Evolutionary conservation across 1,140 invertebrate species (phyloP).

Genomic region (Cylas formicarius): DNA sequence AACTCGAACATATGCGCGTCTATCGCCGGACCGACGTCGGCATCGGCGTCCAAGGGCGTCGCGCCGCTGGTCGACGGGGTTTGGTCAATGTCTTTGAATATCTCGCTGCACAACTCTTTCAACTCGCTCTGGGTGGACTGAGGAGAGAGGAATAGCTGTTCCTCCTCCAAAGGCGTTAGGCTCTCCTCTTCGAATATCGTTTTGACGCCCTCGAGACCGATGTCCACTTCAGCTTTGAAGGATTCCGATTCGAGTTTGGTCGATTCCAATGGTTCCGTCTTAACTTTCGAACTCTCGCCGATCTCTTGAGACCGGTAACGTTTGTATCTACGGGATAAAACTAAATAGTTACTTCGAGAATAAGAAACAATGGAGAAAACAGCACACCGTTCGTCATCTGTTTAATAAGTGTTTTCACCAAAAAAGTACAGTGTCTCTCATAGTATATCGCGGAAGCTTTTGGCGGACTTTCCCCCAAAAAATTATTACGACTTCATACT

Average conservation of each 20-base stretch:
- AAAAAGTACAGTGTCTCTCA: no score
- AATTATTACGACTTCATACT: no score
- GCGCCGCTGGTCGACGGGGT: not conserved
- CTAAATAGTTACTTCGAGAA: constrained; percentile 5
- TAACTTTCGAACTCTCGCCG: constrained; percentile 1
- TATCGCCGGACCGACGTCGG: not conserved
- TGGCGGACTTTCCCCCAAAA: no score
- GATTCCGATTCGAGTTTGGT: constrained; percentile 11
- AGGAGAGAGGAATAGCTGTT: constrained; percentile 5
- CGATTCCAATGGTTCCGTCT: constrained; percentile 13
- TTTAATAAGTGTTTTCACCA: no score
- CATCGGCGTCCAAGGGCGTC: not conserved
- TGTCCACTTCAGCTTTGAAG: constrained; percentile 6
- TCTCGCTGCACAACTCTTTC: constrained; percentile 23
- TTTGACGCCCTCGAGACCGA: constrained; percentile 10
- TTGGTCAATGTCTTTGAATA: constrained; percentile 25
- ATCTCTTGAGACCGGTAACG: no score
- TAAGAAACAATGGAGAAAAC: no score
- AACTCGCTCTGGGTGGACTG: constrained; percentile 14
- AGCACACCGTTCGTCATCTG: no score
- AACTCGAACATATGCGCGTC: constrained; percentile 12
- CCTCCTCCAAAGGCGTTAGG: constrained; percentile 6
- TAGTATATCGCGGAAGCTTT: no score
- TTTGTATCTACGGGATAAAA: constrained; percentile 7
- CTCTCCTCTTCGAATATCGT: constrained; percentile 17